These are phyloP conservation scores for Emys orbicularis DNA, from an alignment of 2,797 vertebrate genomes.

Conservation along the genomic window DNA sequence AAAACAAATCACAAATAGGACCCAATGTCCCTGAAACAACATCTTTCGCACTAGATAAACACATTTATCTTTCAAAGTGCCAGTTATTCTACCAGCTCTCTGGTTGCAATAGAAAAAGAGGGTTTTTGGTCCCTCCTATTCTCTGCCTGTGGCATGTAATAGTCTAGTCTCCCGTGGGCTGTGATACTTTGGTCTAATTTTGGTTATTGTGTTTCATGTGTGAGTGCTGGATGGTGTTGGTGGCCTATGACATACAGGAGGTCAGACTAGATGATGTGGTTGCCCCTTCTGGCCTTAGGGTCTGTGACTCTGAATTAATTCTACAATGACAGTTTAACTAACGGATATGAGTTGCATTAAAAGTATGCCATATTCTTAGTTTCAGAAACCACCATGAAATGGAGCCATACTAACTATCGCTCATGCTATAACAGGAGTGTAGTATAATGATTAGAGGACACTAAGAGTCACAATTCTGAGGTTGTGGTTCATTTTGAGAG, in stretches of 20 bases:
- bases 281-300: neutral
- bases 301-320: neutral
- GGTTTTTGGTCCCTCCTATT: neutral
- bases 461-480: neutral
- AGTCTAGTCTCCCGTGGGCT: neutral
- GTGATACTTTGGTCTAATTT: neutral
- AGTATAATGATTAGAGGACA: neutral
- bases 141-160: neutral
- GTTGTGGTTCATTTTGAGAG: too few species aligned
- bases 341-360: neutral
- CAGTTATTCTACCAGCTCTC: neutral
- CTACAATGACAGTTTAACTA: neutral
- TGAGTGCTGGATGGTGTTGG: neutral
- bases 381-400: neutral
- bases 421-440: neutral
- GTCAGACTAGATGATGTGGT: neutral
- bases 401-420: accelerated
- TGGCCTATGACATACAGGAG: neutral
- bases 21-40: neutral
- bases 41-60: neutral
- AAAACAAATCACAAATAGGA: neutral
- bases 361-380: neutral
- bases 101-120: neutral
- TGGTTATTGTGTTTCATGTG: neutral
- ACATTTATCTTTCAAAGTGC: neutral